phyloP scores from a whole-genome alignment of 1,140 invertebrate genomes.

The Thrips palmi region DNA sequence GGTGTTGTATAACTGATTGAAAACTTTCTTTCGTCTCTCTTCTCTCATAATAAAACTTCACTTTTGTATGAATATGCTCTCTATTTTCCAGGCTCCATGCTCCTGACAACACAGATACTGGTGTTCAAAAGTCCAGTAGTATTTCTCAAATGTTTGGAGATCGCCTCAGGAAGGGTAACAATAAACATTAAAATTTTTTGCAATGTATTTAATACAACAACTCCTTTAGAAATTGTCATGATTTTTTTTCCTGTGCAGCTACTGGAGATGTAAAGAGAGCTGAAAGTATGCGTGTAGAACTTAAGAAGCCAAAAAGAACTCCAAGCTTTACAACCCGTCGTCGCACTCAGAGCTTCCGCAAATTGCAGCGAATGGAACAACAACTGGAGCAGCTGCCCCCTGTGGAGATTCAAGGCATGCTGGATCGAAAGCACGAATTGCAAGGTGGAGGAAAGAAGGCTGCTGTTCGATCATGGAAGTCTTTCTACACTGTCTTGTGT shows the following conservation, averaged over 20 bases:
- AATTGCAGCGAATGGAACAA: slow-evolving; percentile 48
- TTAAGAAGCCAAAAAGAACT: slow-evolving; percentile 65
- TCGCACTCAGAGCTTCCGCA: slow-evolving; percentile 72
- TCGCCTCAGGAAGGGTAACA: slow-evolving; percentile 36
- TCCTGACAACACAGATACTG: slow-evolving; percentile 16
- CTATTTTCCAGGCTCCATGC: slow-evolving; percentile 14
- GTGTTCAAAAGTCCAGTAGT: slow-evolving; percentile 24
- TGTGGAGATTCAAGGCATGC: slow-evolving; percentile 74
- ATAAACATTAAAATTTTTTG: slow-evolving; percentile 1
- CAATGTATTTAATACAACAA: background rate
- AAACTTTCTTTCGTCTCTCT: background rate
- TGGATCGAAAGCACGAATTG: slow-evolving; percentile 90
- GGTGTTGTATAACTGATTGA: too few species aligned
- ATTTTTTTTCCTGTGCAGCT: slow-evolving; percentile 22
- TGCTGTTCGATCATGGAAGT: slow-evolving; percentile 87
- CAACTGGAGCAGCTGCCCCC: slow-evolving; percentile 63
- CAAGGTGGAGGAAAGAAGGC: slow-evolving; percentile 86
- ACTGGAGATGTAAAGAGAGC: slow-evolving; percentile 64
- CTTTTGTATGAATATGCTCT: too few species aligned
- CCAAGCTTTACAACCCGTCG: slow-evolving; percentile 87
- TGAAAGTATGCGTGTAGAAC: slow-evolving; percentile 70
- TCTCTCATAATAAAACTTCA: too few species aligned
- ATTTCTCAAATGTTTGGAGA: slow-evolving; percentile 54
- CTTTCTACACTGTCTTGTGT: slow-evolving; percentile 86
- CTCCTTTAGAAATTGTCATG: slow-evolving; percentile 7